phyloP scores from a whole-genome alignment of 2,888 invertebrate species.

The Punctoribates punctum region DNA sequence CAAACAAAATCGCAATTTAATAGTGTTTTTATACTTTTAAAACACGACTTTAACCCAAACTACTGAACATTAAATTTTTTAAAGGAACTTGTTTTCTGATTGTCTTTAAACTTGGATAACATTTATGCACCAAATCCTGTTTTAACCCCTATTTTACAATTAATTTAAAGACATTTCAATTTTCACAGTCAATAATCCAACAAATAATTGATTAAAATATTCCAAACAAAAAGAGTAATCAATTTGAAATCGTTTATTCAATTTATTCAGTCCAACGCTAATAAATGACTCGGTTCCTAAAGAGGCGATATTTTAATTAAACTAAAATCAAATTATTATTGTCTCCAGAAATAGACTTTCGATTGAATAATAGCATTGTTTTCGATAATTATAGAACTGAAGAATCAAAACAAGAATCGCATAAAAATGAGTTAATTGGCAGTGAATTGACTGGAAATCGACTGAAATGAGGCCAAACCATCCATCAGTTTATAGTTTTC shows the following conservation, averaged over 20 bases:
- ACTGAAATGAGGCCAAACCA: neutral
- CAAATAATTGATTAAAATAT: neutral
- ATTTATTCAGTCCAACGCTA: too few species aligned
- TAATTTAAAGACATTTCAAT: neutral
- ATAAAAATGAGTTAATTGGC: neutral
- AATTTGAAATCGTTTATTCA: too few species aligned
- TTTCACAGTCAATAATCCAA: neutral
- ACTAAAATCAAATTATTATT: too few species aligned
- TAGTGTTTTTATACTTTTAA: neutral
- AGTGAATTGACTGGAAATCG: neutral
- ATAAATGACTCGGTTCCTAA: too few species aligned
- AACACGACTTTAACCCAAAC: neutral
- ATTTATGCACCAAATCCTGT: constrained; percentile 15
- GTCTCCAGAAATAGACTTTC: neutral
- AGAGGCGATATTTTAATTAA: too few species aligned
- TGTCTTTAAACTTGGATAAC: neutral
- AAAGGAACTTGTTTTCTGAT: neutral
- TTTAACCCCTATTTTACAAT: constrained; percentile 8
- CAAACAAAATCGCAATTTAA: neutral
- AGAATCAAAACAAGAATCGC: neutral
- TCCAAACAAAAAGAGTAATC: too few species aligned
- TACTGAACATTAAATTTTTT: neutral
- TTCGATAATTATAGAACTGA: neutral
- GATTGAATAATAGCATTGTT: neutral
- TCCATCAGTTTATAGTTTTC: neutral